Percentiles rank a stretch among this genome's conserved stretches.
These are phyloP conservation scores for Apeltes quadracus DNA, from an alignment of 2,113 vertebrate species.

Conservation along the genomic window DNA sequence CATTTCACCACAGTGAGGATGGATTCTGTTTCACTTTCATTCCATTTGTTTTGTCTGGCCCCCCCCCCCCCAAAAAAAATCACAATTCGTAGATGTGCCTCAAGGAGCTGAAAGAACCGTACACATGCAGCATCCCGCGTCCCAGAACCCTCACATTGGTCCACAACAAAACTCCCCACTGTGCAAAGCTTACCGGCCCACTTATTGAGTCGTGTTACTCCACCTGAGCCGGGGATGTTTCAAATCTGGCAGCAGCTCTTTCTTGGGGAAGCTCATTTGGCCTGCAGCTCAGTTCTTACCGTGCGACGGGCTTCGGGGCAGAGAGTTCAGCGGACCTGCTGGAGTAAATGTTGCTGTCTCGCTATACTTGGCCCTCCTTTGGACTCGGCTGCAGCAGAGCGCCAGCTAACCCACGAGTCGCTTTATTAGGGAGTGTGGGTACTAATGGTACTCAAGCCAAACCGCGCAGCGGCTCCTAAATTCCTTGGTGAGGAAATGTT, in stretches of 20 bases:
- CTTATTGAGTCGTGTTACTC: slow-evolving; percentile 10
- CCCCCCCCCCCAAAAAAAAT: too few relatives aligned
- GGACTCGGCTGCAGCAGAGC: slow-evolving; percentile 8
- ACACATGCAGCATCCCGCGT: too few relatives aligned
- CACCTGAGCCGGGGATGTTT: slow-evolving; percentile 3
- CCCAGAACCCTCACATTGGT: too few relatives aligned
- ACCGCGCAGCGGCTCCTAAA: slow-evolving; percentile 33
- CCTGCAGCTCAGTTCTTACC: slow-evolving; percentile 9
- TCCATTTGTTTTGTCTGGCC: too few relatives aligned
- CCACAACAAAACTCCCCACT: neutral
- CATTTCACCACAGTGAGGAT: neutral
- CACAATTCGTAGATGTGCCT: too few relatives aligned
- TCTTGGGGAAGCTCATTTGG: slow-evolving; percentile 25
- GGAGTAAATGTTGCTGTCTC: slow-evolving; percentile 64
- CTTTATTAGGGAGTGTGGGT: slow-evolving; percentile 41
- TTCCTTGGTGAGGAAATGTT: slow-evolving; percentile 32
- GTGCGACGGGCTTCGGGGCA: neutral
- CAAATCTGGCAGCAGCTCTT: slow-evolving; percentile 7
- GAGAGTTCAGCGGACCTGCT: slow-evolving; percentile 36
- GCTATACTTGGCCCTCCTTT: slow-evolving; percentile 45
- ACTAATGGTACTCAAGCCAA: slow-evolving; percentile 32
- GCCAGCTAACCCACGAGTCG: slow-evolving; percentile 51
- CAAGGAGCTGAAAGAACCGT: too few relatives aligned
- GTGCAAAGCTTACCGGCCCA: neutral
- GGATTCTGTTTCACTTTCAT: neutral